Evolutionary conservation across 1,140 invertebrate species (phyloP).

Genomic region (Caerostris darwini): DNA sequence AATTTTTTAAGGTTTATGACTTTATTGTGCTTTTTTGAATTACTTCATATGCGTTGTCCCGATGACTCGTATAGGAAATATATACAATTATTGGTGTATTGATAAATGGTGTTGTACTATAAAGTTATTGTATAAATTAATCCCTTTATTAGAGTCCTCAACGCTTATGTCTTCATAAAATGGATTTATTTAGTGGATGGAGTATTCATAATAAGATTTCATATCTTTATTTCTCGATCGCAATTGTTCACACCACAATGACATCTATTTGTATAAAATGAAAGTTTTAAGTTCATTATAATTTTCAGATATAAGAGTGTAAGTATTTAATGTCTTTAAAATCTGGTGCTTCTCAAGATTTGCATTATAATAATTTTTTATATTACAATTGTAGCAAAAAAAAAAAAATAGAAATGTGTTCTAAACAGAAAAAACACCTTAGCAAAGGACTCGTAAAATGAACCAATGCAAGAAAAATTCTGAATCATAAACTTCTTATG

Average conservation of each 20-base stretch:
- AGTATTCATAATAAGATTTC: not conserved
- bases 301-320: slow-evolving; percentile 21
- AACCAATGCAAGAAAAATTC: not conserved
- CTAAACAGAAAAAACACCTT: not conserved
- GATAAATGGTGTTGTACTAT: not conserved
- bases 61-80: not conserved
- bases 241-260: not conserved
- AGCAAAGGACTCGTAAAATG: not conserved
- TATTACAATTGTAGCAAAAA: not conserved
- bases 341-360: slow-evolving; percentile 33
- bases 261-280: not conserved
- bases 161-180: not conserved
- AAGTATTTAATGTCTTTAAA: slow-evolving; percentile 36
- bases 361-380: not conserved
- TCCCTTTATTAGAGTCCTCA: not conserved
- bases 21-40: not conserved
- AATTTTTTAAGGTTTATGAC: not conserved
- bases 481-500: not conserved
- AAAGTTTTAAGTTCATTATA: not conserved
- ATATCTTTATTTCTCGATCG: not conserved
- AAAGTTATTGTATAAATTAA: not conserved
- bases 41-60: not conserved
- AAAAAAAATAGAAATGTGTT: not conserved
- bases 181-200: not conserved
- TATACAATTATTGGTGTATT: not conserved